Evolutionary conservation across 2,888 invertebrate species (phyloP), one percentile per base, ranked within the genome.

Genomic region (Megamerina dolium): DNA sequence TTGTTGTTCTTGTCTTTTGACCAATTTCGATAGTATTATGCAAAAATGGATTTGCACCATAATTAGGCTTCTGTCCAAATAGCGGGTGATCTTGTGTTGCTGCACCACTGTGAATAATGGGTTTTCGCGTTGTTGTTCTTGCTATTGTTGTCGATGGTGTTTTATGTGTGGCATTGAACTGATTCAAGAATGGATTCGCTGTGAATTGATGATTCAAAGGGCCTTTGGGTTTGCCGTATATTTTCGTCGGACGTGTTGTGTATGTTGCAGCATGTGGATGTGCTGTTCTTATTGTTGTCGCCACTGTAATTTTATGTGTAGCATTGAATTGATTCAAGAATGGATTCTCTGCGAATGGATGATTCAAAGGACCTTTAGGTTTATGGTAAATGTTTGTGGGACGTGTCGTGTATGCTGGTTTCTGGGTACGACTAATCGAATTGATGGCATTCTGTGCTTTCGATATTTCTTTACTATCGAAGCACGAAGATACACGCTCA

Each of bases 401-500:
- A 16, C 9, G 5, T 5, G n/a, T 8, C 5, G 29, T 20, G 3
- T 26, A 18, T 34, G 16, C 31, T 30, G 32, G 18, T 8, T 33
- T 19, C 3, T 12, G 16, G 5, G 10, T 2, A 2, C 19, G n/a
- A 30, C 13, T 36, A 12, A 9, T 8, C 37, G 13, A 12, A 23
- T 17, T 42, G 10, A 34, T 20, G 1, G 27, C 19, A 9, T 12
- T n/a, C 5, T 42, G 37, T 27, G 32, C 37, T n/a, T 46, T 49
- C 9, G 51, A 41, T 2, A 56, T 51, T 37, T 58, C 60, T 6
- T 56, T 62, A 21, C 45, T 14, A 10, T 46, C 48, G 14, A 60
- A 67, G 33, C 66, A 64, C 19, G 58, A 55, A 14, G 54, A 56
- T 12, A 66, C 37, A 12, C 75, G 75, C 30, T 75, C 74, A 21